phyloP scores from a whole-genome alignment of 2,888 invertebrate species.

The Tricholauxania praeusta region DNA sequence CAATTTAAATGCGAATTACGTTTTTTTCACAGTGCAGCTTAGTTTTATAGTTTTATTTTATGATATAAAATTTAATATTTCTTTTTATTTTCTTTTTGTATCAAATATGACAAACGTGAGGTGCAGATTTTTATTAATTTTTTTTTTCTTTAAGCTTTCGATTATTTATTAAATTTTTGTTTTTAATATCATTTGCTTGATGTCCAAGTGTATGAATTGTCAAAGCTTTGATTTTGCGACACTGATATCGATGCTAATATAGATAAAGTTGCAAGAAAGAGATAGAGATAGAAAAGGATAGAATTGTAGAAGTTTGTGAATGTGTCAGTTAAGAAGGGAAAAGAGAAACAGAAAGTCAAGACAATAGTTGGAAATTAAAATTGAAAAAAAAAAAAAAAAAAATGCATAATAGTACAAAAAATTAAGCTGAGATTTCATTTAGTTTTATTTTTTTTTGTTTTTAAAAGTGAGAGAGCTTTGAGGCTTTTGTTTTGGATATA shows the following conservation, averaged over 20 bases:
- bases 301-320: constrained; percentile 39
- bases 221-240: constrained; percentile 68
- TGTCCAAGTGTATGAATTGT: constrained; percentile 66
- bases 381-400: constrained; percentile 14
- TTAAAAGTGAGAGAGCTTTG: not conserved
- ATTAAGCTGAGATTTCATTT: constrained; percentile 26
- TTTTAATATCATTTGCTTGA: constrained; percentile 55
- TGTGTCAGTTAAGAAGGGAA: constrained; percentile 1
- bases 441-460: not conserved
- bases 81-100: not conserved
- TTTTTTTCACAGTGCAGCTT: not conserved
- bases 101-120: constrained; percentile 45
- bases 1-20: not conserved
- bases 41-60: not conserved
- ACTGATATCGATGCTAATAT: constrained; percentile 66
- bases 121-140: constrained; percentile 24
- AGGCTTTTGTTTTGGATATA: not conserved
- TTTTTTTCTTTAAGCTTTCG: constrained; percentile 34
- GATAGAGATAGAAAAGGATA: constrained; percentile 43
- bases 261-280: constrained; percentile 30
- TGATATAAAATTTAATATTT: not conserved
- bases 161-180: constrained; percentile 32
- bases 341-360: constrained; percentile 31
- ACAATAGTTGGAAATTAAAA: constrained; percentile 35
- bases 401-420: constrained; percentile 15